Evolutionary conservation across 2,888 invertebrate genomes (phyloP), one percentile per base, ranked within the genome.

Genomic region (Unio pictorum): DNA sequence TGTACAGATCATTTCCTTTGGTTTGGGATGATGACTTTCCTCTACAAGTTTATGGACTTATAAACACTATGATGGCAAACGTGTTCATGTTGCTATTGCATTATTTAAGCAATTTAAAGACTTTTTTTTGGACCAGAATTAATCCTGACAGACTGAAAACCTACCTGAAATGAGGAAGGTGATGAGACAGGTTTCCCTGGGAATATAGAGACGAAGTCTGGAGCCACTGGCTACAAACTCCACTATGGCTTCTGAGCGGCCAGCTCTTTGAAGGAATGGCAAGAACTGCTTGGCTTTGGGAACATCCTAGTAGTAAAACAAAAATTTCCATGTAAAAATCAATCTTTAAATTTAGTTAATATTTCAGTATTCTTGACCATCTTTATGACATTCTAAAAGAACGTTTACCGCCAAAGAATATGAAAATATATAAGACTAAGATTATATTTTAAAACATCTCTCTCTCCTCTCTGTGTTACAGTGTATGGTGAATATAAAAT

Each of bases 171-270:
- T 92, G 66, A 99, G 92, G 92, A 99, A 97, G 6, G 98, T 99
- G 68, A 99, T 95, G 68, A 99, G 92, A 80, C 97, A 96, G 69
- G 96, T 97, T 85, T 96, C 98, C 90, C 97, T 96, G 3, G 98
- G 96, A 80, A 99, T 94, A 91, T 95, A 99, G 15, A 99, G 90
- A 78, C 99, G 93, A 86, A 99, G 92, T 62, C 99, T 93, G 0
- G 99, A 98, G 26, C 99, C 99, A 87, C 97, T 97, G 0, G 98
- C 96, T 1, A 99, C 96, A 89, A 98, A 99, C 89, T 99, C 99
- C 5, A 98, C 98, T 20, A 96, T 93, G 6, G 95, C 98, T 88
- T 97, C 97, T 63, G 95, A 94, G 79, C 95, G 94, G 71, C 96
- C 94, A 15, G 96, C 95, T 82, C 98, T 93, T 90, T 96, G 96